Conservation (phyloP, 2,888 invertebrate species). For the Amiota mariae region DNA sequence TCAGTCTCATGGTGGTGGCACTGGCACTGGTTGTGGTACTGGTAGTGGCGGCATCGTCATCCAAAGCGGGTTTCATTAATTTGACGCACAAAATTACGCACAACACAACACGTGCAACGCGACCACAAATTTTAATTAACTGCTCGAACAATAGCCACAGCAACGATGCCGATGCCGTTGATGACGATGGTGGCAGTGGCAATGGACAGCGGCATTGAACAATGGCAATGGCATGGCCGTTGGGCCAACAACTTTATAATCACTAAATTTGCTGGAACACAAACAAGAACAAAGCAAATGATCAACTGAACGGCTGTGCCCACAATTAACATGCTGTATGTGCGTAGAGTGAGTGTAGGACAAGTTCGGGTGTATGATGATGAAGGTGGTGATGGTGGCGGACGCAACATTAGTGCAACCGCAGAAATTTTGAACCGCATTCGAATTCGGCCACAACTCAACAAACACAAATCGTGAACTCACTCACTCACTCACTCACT, state of each 20-base stretch:
- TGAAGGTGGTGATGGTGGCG: background rate
- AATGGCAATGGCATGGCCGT: background rate
- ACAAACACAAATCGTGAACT: background rate
- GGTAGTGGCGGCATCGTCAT: background rate
- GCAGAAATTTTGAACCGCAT: constrained; percentile 33
- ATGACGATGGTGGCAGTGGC: constrained; percentile 3
- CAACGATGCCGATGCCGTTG: constrained; percentile 47
- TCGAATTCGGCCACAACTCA: constrained; percentile 22
- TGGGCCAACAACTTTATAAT: constrained; percentile 42
- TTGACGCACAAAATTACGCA: constrained; percentile 49
- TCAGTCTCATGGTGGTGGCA: constrained; percentile 20
- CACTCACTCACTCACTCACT: too few species aligned
- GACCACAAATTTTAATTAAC: constrained; percentile 66
- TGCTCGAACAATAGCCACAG: constrained; percentile 60
- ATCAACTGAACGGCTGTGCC: background rate
- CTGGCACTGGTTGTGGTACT: constrained; percentile 17
- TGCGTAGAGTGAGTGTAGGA: background rate
- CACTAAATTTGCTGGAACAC: constrained; percentile 37
- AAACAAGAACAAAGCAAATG: background rate
- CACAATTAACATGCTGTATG: background rate
- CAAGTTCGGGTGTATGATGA: background rate
- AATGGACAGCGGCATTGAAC: constrained; percentile 3
- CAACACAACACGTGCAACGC: constrained; percentile 40
- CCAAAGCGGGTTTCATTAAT: constrained; percentile 47
- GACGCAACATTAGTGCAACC: constrained; percentile 22